Percentiles rank a stretch among this genome's conserved stretches.
Conservation (phyloP, 1,140 invertebrate genomes). For the Lepidurus apus region DNA sequence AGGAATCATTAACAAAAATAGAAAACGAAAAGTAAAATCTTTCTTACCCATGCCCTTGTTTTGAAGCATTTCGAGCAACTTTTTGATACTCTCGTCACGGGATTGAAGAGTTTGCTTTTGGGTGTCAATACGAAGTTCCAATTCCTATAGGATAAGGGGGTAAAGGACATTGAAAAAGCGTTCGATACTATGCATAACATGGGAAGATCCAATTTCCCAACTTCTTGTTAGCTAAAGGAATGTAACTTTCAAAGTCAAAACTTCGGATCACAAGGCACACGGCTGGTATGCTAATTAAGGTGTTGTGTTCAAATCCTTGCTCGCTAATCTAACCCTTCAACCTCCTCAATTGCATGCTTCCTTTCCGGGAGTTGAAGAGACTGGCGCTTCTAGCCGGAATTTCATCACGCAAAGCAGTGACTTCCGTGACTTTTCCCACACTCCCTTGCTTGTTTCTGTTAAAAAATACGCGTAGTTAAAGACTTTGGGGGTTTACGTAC, state of each 20-base stretch:
- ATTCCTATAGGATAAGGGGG: conserved; percentile 57
- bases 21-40: not conserved
- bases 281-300: too few species aligned
- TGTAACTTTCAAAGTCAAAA: too few species aligned
- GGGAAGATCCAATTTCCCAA: too few species aligned
- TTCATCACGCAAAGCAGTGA: conserved; percentile 2
- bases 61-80: conserved; percentile 96
- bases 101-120: conserved; percentile 95
- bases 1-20: conserved; percentile 26
- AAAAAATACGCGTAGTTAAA: not conserved
- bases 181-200: too few species aligned
- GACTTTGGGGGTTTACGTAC: conserved; percentile 47
- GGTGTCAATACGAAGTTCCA: conserved; percentile 93
- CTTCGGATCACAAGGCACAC: too few species aligned
- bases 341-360: too few species aligned
- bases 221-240: too few species aligned
- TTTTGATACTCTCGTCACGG: conserved; percentile 96
- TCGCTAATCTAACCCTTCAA: too few species aligned
- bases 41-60: conserved; percentile 90
- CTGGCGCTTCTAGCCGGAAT: conserved; percentile 9
- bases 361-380: conserved; percentile 24
- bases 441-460: not conserved
- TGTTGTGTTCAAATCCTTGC: too few species aligned
- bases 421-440: not conserved
- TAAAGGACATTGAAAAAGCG: too few species aligned